Percentiles rank a stretch among this genome's conserved stretches.
phyloP scores from a whole-genome alignment of 1,140 invertebrate species.

The Ladona fulva region DNA sequence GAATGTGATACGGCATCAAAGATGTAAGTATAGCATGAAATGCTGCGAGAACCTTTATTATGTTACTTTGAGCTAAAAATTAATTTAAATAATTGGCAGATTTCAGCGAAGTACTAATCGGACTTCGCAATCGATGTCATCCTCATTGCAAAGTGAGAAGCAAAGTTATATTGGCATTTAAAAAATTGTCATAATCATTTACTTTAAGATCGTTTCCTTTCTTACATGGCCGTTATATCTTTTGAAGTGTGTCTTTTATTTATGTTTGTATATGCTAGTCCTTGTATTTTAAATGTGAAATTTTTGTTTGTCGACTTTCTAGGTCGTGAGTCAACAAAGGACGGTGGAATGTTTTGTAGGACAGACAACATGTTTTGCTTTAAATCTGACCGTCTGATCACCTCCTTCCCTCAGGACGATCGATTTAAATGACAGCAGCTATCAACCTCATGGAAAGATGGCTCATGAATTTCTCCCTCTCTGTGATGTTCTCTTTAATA shows the following conservation, averaged over 20 bases:
- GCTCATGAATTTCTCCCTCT: constrained; percentile 65
- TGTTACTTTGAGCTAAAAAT: not conserved
- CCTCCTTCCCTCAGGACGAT: not conserved
- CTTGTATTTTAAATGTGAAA: not conserved
- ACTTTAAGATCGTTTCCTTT: not conserved
- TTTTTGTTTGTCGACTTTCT: not conserved
- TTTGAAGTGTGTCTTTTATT: not conserved
- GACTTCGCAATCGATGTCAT: not conserved
- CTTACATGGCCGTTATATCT: too few species aligned
- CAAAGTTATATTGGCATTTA: not conserved
- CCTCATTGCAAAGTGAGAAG: not conserved
- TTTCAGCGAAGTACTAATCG: not conserved
- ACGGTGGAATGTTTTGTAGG: not conserved
- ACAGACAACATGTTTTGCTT: not conserved
- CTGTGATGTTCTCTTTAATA: constrained; percentile 83
- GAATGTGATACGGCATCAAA: not conserved
- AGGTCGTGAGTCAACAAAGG: not conserved
- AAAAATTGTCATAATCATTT: not conserved
- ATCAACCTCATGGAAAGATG: constrained; percentile 18
- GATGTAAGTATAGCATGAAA: not conserved
- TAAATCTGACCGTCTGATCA: not conserved
- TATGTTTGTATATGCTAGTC: not conserved
- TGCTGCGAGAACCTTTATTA: not conserved
- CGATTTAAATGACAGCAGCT: not conserved
- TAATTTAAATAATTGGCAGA: not conserved